Conservation (phyloP, 2,113 vertebrate genomes). For the sheep (Ovis aries) region ARS-UI_Ramb_v3.0 NC_056057.1:37807001-37807500, state of each 20-base stretch:
- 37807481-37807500: not conserved
- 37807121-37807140: not conserved
- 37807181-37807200: not conserved
- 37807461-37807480: not conserved
- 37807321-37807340: not conserved
- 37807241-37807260: not conserved
- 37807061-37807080: accelerated
- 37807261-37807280: not conserved
- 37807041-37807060: not conserved
- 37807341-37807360: not conserved
- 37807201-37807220: not conserved
- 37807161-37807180: not conserved
- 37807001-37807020: too few relatives aligned
- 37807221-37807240: not conserved
- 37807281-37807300: not conserved
- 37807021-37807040: not conserved
- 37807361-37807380: not conserved
- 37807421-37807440: not conserved
- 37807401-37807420: not conserved
- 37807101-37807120: not conserved
- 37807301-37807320: not conserved
- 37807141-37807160: not conserved
- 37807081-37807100: not conserved
- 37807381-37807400: not conserved
- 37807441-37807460: not conserved